A percentile compares a stretch with the other conserved stretches of the same genome.
phyloP scores from a whole-genome alignment of 2,797 vertebrate species.

The Hapalemur alaotrensis region DNA sequence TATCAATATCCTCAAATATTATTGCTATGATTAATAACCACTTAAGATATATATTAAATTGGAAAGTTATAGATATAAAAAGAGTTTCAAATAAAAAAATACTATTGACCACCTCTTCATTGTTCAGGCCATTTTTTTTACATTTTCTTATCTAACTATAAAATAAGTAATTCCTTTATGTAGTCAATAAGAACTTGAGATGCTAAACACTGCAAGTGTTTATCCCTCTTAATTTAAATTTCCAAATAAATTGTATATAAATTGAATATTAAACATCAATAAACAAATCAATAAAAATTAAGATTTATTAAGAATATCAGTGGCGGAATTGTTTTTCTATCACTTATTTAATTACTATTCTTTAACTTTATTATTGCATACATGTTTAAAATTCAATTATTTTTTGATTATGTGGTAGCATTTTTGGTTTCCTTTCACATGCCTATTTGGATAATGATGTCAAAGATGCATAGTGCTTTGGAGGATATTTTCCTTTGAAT shows the following conservation, averaged over 20 bases:
- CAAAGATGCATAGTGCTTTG: not conserved
- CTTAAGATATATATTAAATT: not conserved
- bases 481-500: not conserved
- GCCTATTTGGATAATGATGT: not conserved
- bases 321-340: not conserved
- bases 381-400: not conserved
- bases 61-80: not conserved
- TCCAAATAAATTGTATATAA: not conserved
- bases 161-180: not conserved
- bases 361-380: not conserved
- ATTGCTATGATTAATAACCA: not conserved
- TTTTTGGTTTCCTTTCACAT: not conserved
- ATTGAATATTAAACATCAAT: not conserved
- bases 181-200: not conserved
- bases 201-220: not conserved
- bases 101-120: not conserved
- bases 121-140: not conserved
- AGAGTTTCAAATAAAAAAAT: not conserved
- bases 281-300: not conserved
- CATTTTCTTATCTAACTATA: not conserved
- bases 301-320: not conserved
- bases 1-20: not conserved
- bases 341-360: not conserved
- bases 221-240: not conserved
- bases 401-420: not conserved